A percentile compares a stretch with the other conserved stretches of the same genome.
These are phyloP conservation scores for Himalopsyche anomala DNA, from an alignment of 2,888 invertebrate genomes.

Conservation along the genomic window DNA sequence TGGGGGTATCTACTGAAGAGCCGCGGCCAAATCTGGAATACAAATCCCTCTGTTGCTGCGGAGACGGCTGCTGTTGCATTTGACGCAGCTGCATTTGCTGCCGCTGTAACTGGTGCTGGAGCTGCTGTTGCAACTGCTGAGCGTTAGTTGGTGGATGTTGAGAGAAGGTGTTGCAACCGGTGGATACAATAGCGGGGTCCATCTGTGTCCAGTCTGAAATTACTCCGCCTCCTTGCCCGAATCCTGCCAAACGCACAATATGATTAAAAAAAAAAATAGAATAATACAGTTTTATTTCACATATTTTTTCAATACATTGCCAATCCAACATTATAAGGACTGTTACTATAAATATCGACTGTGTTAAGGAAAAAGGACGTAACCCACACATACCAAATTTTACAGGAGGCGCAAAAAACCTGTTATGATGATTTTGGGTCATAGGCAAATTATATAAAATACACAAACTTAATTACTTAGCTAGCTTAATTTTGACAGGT, in stretches of 20 bases:
- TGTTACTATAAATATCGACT: too few species aligned
- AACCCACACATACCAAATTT: too few species aligned
- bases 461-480: too few species aligned
- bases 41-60: slow-evolving; percentile 62
- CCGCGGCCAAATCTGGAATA: slow-evolving; percentile 67
- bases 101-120: slow-evolving; percentile 58
- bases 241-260: slow-evolving; percentile 37
- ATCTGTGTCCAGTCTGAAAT: slow-evolving; percentile 92
- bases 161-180: slow-evolving; percentile 75
- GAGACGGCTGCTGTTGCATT: slow-evolving; percentile 48
- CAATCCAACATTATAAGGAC: slow-evolving; percentile 56
- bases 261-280: background rate
- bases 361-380: too few species aligned
- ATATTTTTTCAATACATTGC: slow-evolving; percentile 51
- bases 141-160: slow-evolving; percentile 67
- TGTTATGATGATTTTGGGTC: too few species aligned
- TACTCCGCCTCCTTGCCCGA: slow-evolving; percentile 66
- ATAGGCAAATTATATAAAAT: too few species aligned
- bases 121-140: slow-evolving; percentile 62
- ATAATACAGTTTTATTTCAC: background rate
- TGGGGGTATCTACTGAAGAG: background rate
- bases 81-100: slow-evolving; percentile 50
- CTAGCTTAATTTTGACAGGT: too few species aligned
- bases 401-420: too few species aligned
- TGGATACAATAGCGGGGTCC: slow-evolving; percentile 94